Conservation (phyloP, 2,888 invertebrate species). For the Eutolmus rufibarbis region DNA sequence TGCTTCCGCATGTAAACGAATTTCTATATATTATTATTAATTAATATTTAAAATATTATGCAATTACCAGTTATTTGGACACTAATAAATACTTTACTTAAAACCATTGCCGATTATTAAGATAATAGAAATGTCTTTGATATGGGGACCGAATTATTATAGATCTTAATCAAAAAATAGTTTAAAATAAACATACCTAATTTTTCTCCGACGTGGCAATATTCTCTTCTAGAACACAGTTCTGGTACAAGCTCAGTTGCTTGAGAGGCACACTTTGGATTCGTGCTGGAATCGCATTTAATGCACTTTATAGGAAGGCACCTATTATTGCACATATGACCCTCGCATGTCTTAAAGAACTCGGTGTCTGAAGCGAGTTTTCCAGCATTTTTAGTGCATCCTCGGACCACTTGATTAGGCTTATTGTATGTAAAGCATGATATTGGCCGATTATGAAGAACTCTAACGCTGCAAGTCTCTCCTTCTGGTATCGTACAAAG, state of each 20-base stretch:
- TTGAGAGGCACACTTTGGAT: conserved; percentile 52
- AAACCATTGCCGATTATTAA: too few relatives aligned
- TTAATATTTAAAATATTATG: too few relatives aligned
- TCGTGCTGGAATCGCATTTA: conserved; percentile 52
- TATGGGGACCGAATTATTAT: neutral
- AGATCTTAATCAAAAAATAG: neutral
- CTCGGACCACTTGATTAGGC: conserved; percentile 53
- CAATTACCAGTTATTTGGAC: too few relatives aligned
- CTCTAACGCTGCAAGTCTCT: neutral
- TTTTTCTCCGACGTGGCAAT: neutral
- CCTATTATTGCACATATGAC: conserved; percentile 52
- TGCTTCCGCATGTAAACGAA: too few relatives aligned
- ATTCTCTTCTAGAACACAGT: neutral
- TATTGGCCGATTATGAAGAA: neutral
- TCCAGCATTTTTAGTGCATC: conserved; percentile 55
- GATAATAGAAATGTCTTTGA: too few relatives aligned
- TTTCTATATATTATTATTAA: too few relatives aligned
- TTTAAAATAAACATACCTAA: neutral
- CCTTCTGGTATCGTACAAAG: neutral
- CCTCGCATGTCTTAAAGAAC: conserved; percentile 48
- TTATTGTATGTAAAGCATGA: conserved; percentile 53
- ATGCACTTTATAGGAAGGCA: conserved; percentile 53
- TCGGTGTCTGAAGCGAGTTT: conserved; percentile 51
- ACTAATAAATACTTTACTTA: too few relatives aligned
- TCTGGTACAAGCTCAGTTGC: conserved; percentile 47